These are phyloP conservation scores for Clepsis dumicolana DNA, from an alignment of 2,888 invertebrate species.

Conservation along the genomic window DNA sequence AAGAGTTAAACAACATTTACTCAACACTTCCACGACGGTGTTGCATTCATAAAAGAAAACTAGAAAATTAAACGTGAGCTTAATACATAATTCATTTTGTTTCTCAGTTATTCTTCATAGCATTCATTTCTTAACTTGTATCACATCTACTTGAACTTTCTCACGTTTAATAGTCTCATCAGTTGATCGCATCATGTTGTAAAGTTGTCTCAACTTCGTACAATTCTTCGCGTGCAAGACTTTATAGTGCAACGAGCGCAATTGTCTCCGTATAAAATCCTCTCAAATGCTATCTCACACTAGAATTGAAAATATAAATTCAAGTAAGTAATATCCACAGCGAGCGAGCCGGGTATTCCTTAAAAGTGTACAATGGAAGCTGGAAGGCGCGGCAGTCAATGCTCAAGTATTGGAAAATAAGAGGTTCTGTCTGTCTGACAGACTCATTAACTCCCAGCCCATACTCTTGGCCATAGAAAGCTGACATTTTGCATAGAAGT, in stretches of 20 bases:
- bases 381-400: background rate
- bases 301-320: conserved; percentile 42
- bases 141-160: conserved; percentile 1
- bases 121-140: background rate
- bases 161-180: background rate
- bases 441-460: no score
- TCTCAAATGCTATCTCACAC: conserved; percentile 28
- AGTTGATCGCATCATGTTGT: background rate
- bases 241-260: background rate
- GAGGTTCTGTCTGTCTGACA: no score
- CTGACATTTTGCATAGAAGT: no score
- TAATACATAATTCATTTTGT: conserved; percentile 5
- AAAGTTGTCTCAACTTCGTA: background rate
- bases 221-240: conserved; percentile 4
- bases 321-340: conserved; percentile 33
- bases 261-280: conserved; percentile 24
- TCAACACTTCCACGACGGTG: background rate
- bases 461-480: no score
- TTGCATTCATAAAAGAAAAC: background rate
- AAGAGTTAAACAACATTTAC: background rate
- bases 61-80: background rate
- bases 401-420: conserved; percentile 15
- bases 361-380: conserved; percentile 33
- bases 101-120: background rate
- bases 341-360: conserved; percentile 41